Percentiles rank a stretch among this genome's conserved stretches.
phyloP scores from a whole-genome alignment of 2,888 invertebrate species.

The Lithophane semibrunnea region DNA sequence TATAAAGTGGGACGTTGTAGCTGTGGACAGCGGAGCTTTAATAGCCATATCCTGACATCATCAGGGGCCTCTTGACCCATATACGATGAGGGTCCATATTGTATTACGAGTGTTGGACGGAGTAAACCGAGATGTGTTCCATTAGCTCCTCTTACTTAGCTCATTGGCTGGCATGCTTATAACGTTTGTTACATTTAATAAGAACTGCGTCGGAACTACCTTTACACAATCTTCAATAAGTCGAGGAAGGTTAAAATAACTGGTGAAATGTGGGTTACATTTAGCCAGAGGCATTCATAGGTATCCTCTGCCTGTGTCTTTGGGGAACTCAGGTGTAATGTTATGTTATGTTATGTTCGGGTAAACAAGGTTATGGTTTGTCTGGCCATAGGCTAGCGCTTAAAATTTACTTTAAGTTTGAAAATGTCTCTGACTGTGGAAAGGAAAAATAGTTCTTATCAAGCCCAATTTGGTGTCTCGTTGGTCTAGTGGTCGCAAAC shows the following conservation, averaged over 20 bases:
- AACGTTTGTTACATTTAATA: constrained; percentile 58
- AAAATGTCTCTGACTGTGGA: neutral
- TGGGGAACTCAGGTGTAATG: no score
- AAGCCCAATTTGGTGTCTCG: neutral
- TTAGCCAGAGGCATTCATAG: neutral
- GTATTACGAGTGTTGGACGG: constrained; percentile 75
- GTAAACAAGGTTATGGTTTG: neutral
- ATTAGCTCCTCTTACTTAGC: constrained; percentile 76
- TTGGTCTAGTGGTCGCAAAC: neutral
- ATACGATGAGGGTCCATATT: constrained; percentile 75
- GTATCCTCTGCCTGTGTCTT: neutral
- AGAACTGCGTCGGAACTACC: constrained; percentile 30
- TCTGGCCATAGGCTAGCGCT: neutral
- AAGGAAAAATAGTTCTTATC: neutral
- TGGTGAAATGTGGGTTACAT: neutral
- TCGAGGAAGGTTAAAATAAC: neutral
- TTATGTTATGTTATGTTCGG: no score
- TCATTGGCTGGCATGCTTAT: constrained; percentile 68
- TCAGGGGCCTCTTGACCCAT: constrained; percentile 76
- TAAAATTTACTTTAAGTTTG: neutral
- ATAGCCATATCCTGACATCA: constrained; percentile 74
- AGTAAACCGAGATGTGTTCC: constrained; percentile 76
- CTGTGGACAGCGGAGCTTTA: constrained; percentile 48
- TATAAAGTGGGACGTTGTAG: constrained; percentile 50
- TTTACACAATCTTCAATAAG: neutral